Conservation (phyloP, 1,140 invertebrate genomes). For the Hestina assimilis region DNA sequence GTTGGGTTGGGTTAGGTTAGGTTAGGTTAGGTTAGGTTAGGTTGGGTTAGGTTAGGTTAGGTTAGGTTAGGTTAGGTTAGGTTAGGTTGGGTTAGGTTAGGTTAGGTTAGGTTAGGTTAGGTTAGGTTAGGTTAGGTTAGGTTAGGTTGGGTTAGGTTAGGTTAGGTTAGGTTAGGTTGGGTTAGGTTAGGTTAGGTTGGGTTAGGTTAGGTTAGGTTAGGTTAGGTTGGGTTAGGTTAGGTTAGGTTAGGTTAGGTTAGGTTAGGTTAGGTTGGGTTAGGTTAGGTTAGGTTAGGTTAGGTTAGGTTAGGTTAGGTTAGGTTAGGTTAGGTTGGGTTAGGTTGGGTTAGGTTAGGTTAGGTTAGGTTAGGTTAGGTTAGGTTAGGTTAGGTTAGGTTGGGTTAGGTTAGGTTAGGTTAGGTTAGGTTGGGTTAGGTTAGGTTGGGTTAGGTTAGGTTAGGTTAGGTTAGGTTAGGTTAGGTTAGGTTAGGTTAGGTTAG, state of each 20-base stretch:
- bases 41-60: conserved; percentile 8
- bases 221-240: conserved; percentile 37
- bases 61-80: neutral
- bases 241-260: conserved; percentile 36
- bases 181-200: conserved; percentile 29
- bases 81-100: conserved; percentile 11
- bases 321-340: conserved; percentile 37
- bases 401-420: conserved; percentile 20
- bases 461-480: conserved; percentile 21
- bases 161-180: conserved; percentile 31
- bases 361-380: conserved; percentile 20
- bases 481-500: conserved; percentile 21
- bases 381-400: conserved; percentile 27
- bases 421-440: conserved; percentile 11
- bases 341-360: conserved; percentile 30
- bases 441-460: conserved; percentile 19
- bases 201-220: conserved; percentile 42
- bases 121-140: conserved; percentile 12
- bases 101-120: conserved; percentile 12
- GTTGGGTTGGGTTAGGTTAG: conserved; percentile 6
- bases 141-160: conserved; percentile 3
- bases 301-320: conserved; percentile 44
- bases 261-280: conserved; percentile 38
- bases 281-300: conserved; percentile 39
- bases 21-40: conserved; percentile 14